These are phyloP conservation scores for Bos javanicus DNA, from an alignment of 2,113 vertebrate genomes.

Conservation along the genomic window DNA sequence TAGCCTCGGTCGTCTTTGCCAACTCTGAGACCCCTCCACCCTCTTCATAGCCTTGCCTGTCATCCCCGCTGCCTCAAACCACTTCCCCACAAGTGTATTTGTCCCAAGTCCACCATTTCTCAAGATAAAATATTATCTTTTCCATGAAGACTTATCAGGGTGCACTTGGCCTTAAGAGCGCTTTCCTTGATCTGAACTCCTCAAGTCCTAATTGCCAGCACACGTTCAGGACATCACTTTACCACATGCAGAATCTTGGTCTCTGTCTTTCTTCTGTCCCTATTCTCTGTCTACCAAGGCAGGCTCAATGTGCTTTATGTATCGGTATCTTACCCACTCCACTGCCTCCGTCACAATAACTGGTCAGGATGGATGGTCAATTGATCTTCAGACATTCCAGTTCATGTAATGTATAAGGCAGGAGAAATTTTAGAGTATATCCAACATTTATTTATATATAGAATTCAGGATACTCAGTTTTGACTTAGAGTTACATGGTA, in stretches of 20 bases:
- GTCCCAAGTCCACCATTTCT: background rate
- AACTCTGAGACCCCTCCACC: background rate
- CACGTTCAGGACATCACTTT: background rate
- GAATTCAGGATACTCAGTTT: background rate
- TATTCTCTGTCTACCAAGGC: background rate
- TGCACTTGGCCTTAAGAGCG: background rate
- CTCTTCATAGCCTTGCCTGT: background rate
- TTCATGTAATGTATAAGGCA: background rate
- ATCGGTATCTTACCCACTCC: background rate
- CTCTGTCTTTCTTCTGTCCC: background rate
- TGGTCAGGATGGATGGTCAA: background rate
- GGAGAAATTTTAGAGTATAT: background rate
- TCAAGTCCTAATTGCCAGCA: background rate
- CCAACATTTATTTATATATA: background rate
- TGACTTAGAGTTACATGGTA: background rate
- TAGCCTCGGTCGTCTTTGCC: fast-evolving
- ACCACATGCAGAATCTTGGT: background rate
- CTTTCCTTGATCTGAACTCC: background rate
- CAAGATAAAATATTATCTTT: background rate
- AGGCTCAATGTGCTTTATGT: background rate
- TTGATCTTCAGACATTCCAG: background rate
- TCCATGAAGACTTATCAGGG: background rate
- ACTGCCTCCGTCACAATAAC: background rate
- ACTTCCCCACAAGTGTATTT: background rate
- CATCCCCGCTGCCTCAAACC: background rate